These are phyloP conservation scores for Pteronura brasiliensis DNA, from an alignment of 2,113 vertebrate genomes.

Conservation along the genomic window DNA sequence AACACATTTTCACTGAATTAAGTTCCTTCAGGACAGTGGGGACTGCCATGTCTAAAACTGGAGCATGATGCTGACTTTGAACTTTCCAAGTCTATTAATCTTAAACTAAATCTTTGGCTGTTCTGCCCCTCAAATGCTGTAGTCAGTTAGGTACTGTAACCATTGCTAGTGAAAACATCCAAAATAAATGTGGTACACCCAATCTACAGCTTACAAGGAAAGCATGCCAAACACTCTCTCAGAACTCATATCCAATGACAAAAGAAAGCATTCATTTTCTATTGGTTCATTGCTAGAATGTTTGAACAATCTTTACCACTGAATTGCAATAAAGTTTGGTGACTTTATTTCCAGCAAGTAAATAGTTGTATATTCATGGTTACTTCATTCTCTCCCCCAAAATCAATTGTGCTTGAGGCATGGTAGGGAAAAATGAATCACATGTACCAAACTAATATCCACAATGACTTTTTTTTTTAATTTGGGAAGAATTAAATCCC, in stretches of 20 bases:
- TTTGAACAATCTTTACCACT: neutral
- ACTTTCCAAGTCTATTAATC: neutral
- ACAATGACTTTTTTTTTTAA: conserved; percentile 31
- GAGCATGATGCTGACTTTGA: neutral
- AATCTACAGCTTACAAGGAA: neutral
- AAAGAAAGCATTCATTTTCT: neutral
- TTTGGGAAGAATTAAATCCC: conserved; percentile 45
- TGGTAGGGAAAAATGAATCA: conserved; percentile 30
- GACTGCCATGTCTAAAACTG: neutral
- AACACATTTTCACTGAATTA: neutral
- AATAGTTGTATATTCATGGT: neutral
- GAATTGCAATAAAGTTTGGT: neutral
- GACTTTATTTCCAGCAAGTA: conserved; percentile 28
- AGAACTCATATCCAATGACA: neutral
- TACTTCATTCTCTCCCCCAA: neutral
- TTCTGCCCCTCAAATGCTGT: neutral
- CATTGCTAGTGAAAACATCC: neutral
- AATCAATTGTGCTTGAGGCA: conserved; percentile 25
- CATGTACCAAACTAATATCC: neutral
- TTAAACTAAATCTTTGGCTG: neutral
- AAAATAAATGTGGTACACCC: neutral
- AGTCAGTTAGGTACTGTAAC: neutral
- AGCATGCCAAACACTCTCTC: neutral
- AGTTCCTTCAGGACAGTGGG: neutral
- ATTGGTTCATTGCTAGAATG: neutral